phyloP scores from a whole-genome alignment of 2,113 vertebrate species.

The Xiphorhynchus elegans region DNA sequence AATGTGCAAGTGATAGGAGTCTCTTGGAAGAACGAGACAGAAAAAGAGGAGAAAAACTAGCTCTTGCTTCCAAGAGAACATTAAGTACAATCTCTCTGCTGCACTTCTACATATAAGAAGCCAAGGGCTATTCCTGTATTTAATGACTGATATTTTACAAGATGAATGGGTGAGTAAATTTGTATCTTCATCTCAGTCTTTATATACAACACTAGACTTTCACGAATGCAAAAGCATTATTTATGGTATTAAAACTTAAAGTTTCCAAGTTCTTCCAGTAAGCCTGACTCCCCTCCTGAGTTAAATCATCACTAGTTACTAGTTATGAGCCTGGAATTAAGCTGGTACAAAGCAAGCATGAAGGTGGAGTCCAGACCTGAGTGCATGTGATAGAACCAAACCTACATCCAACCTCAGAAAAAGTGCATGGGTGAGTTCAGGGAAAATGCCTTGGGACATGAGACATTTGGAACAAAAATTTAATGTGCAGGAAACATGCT shows the following conservation, averaged over 20 bases:
- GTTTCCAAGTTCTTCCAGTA: neutral
- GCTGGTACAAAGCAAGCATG: neutral
- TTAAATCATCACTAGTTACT: neutral
- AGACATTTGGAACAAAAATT: neutral
- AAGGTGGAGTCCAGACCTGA: neutral
- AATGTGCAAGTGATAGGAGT: neutral
- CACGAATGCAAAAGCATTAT: neutral
- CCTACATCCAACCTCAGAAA: accelerated
- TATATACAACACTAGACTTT: neutral
- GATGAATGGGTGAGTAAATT: neutral
- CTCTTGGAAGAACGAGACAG: neutral
- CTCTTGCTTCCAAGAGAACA: neutral
- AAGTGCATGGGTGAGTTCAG: neutral
- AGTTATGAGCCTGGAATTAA: neutral
- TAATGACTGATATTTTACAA: neutral
- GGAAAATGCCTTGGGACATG: neutral
- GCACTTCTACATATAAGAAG: neutral
- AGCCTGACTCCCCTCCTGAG: neutral
- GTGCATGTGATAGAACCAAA: neutral
- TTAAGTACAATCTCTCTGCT: neutral
- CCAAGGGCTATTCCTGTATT: neutral
- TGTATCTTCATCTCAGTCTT: neutral
- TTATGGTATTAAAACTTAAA: neutral
- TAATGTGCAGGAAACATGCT: neutral
- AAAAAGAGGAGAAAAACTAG: neutral